Percentiles rank a stretch among this genome's conserved stretches.
Evolutionary conservation across 2,888 invertebrate species (phyloP).

Genomic region (Drosophila macrothrix): DNA sequence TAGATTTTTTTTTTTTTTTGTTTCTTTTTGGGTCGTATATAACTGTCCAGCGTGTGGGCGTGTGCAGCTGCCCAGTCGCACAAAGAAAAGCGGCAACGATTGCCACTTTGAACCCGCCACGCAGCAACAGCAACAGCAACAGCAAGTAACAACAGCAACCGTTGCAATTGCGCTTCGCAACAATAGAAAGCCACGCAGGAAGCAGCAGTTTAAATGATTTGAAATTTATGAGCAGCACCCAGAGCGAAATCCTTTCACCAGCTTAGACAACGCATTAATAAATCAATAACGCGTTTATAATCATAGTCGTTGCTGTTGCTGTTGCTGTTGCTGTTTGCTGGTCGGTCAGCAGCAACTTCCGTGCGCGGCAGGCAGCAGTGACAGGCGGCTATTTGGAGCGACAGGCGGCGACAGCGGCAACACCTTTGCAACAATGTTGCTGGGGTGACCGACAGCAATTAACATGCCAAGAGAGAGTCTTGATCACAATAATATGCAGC

Average conservation of each 20-base stretch:
- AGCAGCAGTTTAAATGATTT: constrained; percentile 66
- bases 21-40: constrained; percentile 35
- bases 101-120: constrained; percentile 59
- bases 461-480: constrained; percentile 53
- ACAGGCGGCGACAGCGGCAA: constrained; percentile 40
- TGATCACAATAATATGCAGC: constrained; percentile 41
- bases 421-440: constrained; percentile 73
- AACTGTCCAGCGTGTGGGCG: constrained; percentile 45
- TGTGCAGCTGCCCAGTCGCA: constrained; percentile 41
- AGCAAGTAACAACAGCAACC: neutral
- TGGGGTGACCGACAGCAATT: constrained; percentile 49
- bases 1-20: neutral
- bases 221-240: constrained; percentile 71
- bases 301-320: constrained; percentile 58
- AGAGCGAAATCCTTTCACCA: constrained; percentile 79
- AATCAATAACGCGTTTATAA: constrained; percentile 77
- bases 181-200: constrained; percentile 71
- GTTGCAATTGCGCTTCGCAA: constrained; percentile 30
- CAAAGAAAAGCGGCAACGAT: constrained; percentile 30
- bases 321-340: constrained; percentile 14
- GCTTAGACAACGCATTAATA: constrained; percentile 68
- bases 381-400: constrained; percentile 73
- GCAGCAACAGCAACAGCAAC: constrained; percentile 28
- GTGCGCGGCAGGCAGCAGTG: constrained; percentile 51
- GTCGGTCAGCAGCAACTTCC: constrained; percentile 54